Conservation (phyloP, 2,113 vertebrate genomes). For the Castor canadensis region DNA sequence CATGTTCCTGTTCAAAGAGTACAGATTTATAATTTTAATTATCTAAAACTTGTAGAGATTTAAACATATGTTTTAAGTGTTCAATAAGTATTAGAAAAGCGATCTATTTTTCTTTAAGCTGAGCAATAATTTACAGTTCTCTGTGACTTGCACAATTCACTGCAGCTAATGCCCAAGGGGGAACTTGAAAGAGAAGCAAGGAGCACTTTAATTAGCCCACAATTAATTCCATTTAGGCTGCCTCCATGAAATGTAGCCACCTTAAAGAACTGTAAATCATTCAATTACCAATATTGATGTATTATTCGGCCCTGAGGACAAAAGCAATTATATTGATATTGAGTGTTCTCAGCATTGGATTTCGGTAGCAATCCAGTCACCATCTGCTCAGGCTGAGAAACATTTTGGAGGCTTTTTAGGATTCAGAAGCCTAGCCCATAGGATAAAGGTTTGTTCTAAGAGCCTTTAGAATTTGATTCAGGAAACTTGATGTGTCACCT, state of each 20-base stretch:
- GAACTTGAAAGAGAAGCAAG: constrained; percentile 66
- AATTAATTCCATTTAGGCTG: constrained; percentile 66
- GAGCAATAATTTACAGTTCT: constrained; percentile 77
- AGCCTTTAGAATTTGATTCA: not conserved
- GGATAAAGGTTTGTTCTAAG: not conserved
- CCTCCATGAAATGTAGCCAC: constrained; percentile 59
- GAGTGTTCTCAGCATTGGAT: constrained; percentile 3
- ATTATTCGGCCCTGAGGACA: constrained; percentile 36
- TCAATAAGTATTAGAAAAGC: constrained; percentile 85
- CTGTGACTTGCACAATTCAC: constrained; percentile 71
- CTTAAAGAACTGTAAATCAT: constrained; percentile 65
- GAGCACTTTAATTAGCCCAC: constrained; percentile 71
- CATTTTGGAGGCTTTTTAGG: constrained; percentile 16
- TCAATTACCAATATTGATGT: constrained; percentile 55
- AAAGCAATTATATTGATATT: constrained; percentile 51
- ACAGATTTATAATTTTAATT: constrained; percentile 87
- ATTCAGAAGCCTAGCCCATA: not conserved
- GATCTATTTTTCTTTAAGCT: constrained; percentile 82
- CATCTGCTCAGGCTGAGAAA: constrained; percentile 8
- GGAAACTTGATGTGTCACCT: not conserved
- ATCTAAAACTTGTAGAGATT: constrained; percentile 81
- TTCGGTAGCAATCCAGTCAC: constrained; percentile 1
- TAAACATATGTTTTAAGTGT: constrained; percentile 84
- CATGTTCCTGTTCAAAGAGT: constrained; percentile 75
- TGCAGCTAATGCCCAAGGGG: constrained; percentile 59